Evolutionary conservation across 2,113 vertebrate genomes (phyloP).

Genomic region (Cyprinodon variegatus): DNA sequence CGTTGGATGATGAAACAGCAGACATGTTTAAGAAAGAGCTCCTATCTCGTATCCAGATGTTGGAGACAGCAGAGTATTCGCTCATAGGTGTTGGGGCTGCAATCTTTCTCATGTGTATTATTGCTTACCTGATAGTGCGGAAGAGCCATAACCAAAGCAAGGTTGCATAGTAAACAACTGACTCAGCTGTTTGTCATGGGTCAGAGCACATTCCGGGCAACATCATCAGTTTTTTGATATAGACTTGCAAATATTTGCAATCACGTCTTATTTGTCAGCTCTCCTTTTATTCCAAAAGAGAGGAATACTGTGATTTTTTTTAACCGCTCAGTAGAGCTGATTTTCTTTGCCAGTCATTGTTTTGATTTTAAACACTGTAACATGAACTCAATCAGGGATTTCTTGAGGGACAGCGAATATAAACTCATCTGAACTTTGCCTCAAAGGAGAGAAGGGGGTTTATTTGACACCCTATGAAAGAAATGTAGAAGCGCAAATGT

Average conservation of each 20-base stretch:
- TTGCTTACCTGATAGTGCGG: conserved; percentile 74
- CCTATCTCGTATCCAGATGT: conserved; percentile 68
- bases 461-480: conserved; percentile 14
- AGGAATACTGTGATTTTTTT: conserved; percentile 69
- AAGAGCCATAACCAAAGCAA: conserved; percentile 27
- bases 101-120: conserved; percentile 78
- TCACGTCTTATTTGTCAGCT: conserved; percentile 48
- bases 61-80: conserved; percentile 75
- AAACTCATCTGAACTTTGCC: conserved; percentile 9
- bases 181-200: not conserved
- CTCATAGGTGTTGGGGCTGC: conserved; percentile 78
- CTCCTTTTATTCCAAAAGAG: conserved; percentile 30
- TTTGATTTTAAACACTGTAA: conserved; percentile 61
- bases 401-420: conserved; percentile 3
- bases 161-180: conserved; percentile 47
- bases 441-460: conserved; percentile 11
- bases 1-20: conserved; percentile 86
- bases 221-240: conserved; percentile 56
- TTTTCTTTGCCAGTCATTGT: conserved; percentile 39
- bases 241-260: conserved; percentile 63
- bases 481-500: conserved; percentile 38
- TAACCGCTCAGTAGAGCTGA: conserved; percentile 29
- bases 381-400: conserved; percentile 62
- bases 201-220: conserved; percentile 26
- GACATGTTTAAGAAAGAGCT: conserved; percentile 83